Percentiles rank a stretch among this genome's conserved stretches.
phyloP scores from a whole-genome alignment of 2,113 vertebrate species.

The Chauna torquata region DNA sequence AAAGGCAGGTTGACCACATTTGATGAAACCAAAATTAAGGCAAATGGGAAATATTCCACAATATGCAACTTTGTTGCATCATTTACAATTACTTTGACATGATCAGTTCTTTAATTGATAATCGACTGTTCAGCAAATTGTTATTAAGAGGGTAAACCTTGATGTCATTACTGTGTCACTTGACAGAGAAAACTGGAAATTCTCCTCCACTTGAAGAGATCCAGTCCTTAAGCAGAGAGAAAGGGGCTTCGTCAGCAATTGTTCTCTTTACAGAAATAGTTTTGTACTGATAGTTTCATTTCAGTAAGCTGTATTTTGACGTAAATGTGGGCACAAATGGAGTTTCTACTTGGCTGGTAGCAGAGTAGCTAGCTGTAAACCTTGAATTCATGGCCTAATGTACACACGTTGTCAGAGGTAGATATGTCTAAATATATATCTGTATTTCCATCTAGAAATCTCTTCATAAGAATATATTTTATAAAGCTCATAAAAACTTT shows the following conservation, averaged over 20 bases:
- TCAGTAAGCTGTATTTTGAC: background rate
- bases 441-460: background rate
- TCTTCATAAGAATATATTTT: background rate
- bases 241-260: background rate
- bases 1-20: background rate
- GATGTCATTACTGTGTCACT: background rate
- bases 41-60: background rate
- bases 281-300: background rate
- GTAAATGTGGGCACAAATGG: background rate
- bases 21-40: background rate
- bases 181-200: background rate
- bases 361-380: background rate
- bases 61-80: background rate
- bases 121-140: rapidly evolving
- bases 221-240: background rate
- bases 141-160: background rate
- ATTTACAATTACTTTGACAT: background rate
- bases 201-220: background rate
- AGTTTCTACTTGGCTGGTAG: background rate
- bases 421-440: background rate
- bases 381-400: background rate
- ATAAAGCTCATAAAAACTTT: background rate
- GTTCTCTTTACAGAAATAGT: background rate
- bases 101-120: background rate
- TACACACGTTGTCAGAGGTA: background rate